Base-by-base conservation (phyloP, 2,113 vertebrate genomes). In the Dasypus novemcinctus region DNA sequence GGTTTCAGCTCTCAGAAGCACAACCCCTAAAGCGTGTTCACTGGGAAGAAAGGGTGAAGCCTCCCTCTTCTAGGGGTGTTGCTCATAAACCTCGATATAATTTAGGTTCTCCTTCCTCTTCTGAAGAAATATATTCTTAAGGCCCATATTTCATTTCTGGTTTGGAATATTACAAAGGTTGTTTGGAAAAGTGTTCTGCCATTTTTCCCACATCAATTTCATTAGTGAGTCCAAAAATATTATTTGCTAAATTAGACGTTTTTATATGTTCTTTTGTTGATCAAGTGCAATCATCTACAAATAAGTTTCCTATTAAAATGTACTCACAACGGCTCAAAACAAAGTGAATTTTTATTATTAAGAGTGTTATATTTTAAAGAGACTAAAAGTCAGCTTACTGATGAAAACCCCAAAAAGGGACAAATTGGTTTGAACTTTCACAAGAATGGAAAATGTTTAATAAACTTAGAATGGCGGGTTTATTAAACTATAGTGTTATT, bases 361-460 rank as follows among this genome's bases (percentile, higher is more conserved):
- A 59, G 46, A 81, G 66, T 46, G 38, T 36, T 84, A 43, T 81
- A 90, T 52, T 86, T 71, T 78, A 93, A 87, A 96, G 75, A 95
- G 49, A 91, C 41, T 54, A 83, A 71, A 33, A 57, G 29, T 72
- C 18, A 57, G 87, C 18, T 79, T 49, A 75, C 68, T 61, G 25
- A 41, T 43, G 41, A 87, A 90, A 95, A 75, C 14, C 89, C 52
- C 54, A 78, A 23, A 90, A 91, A 88, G 54, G 54, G 64, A 96
- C 83, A 94, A 80, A 76, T 0, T 21, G 49, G 52, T 36, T 36
- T 75, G 79, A 78, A 94, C 13, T 78, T 96, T 97, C 96, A 96
- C 94, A 94, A 94, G 94, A 92, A 97, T 93, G 94, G 83, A 96
- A 96, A 97, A 89, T 91, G 89, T 98, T 97, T 96, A 98, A 97